phyloP scores from a whole-genome alignment of 2,888 invertebrate genomes.

The Pollenia amentaria region DNA sequence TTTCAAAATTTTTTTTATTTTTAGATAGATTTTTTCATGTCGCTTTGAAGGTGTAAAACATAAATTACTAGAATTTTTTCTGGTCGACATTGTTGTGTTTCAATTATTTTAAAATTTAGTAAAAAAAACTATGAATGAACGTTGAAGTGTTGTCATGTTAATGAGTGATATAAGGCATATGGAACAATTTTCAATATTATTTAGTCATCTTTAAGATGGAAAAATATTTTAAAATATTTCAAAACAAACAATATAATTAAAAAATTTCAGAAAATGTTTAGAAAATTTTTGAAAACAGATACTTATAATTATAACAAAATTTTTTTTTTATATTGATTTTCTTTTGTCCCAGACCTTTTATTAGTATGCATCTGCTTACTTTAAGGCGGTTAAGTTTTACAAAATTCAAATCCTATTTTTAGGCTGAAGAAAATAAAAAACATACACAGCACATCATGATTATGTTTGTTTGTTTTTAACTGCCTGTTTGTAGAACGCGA shows the following conservation, averaged over 20 bases:
- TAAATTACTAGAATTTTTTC: conserved; percentile 7
- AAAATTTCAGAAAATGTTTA: too few relatives aligned
- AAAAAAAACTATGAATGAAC: conserved; percentile 6
- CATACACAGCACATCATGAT: too few relatives aligned
- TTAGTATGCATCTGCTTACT: background rate
- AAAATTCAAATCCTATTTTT: background rate
- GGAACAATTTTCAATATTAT: conserved; percentile 3
- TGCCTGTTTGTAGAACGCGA: too few relatives aligned
- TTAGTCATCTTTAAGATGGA: too few relatives aligned
- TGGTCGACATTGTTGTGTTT: background rate
- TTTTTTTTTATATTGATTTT: too few relatives aligned
- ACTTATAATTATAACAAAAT: too few relatives aligned
- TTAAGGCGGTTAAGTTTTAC: background rate
- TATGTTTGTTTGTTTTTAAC: too few relatives aligned
- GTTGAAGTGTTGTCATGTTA: conserved; percentile 16
- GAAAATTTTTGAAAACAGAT: too few relatives aligned
- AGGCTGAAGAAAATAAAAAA: background rate
- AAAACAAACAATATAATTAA: too few relatives aligned
- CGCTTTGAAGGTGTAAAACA: background rate
- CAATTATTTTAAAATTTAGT: background rate
- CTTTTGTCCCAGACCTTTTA: too few relatives aligned
- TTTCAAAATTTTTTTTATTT: background rate
- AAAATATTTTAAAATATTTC: too few relatives aligned
- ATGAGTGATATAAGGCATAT: conserved; percentile 16
- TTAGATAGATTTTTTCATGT: background rate